Conservation (phyloP, 2,888 invertebrate species). For the Mesoligia furuncula region DNA sequence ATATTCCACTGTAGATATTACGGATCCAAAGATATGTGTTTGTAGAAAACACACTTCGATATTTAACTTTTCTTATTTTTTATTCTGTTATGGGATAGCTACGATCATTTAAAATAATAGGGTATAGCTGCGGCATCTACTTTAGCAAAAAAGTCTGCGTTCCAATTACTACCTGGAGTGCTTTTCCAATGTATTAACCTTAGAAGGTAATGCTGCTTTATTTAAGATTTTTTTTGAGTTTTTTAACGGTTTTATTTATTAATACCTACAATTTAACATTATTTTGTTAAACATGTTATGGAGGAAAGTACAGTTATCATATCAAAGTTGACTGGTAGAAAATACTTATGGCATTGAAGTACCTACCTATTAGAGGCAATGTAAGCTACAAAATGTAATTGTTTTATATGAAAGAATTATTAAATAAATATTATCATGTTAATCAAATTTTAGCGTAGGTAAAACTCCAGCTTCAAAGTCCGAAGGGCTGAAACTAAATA, state of each 20-base stretch:
- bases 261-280: background rate
- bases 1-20: background rate
- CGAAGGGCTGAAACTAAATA: conserved; percentile 15
- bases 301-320: too few species aligned
- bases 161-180: conserved; percentile 2
- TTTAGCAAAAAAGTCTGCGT: conserved; percentile 27
- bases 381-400: background rate
- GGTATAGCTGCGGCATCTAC: background rate
- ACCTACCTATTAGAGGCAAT: background rate
- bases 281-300: background rate
- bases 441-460: background rate
- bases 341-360: background rate
- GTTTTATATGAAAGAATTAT: background rate
- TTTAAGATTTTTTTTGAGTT: too few species aligned
- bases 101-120: background rate
- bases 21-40: background rate
- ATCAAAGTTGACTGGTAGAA: background rate
- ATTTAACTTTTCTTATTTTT: background rate
- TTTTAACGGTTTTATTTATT: background rate
- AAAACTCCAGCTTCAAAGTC: background rate
- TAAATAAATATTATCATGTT: background rate
- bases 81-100: background rate
- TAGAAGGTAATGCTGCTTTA: background rate
- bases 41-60: background rate
- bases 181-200: background rate